These are phyloP conservation scores for Clarias gariepinus DNA, from an alignment of 2,113 vertebrate genomes.

Conservation along the genomic window DNA sequence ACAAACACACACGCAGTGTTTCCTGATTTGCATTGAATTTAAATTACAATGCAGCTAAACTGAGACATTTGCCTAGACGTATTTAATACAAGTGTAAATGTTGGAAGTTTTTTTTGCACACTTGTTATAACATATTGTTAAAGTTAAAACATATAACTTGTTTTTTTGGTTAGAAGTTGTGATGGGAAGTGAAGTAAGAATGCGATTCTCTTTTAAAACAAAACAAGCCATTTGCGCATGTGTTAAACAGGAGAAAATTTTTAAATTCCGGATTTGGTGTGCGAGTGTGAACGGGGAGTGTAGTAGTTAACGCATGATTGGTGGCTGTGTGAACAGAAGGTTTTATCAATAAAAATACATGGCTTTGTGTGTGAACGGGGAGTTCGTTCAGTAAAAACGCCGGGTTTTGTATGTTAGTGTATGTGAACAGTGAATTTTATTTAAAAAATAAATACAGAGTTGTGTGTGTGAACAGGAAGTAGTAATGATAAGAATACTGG, in stretches of 20 bases:
- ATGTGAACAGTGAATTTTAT: not conserved
- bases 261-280: not conserved
- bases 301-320: not conserved
- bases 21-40: not conserved
- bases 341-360: not conserved
- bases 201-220: too few species aligned
- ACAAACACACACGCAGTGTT: not conserved
- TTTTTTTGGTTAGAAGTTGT: too few species aligned
- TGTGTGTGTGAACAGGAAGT: not conserved
- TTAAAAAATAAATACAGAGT: not conserved
- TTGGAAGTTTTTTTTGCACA: too few species aligned
- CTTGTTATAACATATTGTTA: too few species aligned
- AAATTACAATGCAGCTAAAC: not conserved
- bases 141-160: too few species aligned
- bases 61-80: not conserved
- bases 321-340: not conserved
- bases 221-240: too few species aligned
- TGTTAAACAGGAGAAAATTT: too few species aligned
- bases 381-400: not conserved
- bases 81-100: too few species aligned
- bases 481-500: not conserved
- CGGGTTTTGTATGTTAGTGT: not conserved
- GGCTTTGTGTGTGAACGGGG: not conserved
- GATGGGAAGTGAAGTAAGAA: too few species aligned
- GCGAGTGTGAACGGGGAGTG: not conserved